Evolutionary conservation across 2,888 invertebrate species (phyloP), one percentile per base, ranked within the genome.

Genomic region (Tetrapedia diversipes): DNA sequence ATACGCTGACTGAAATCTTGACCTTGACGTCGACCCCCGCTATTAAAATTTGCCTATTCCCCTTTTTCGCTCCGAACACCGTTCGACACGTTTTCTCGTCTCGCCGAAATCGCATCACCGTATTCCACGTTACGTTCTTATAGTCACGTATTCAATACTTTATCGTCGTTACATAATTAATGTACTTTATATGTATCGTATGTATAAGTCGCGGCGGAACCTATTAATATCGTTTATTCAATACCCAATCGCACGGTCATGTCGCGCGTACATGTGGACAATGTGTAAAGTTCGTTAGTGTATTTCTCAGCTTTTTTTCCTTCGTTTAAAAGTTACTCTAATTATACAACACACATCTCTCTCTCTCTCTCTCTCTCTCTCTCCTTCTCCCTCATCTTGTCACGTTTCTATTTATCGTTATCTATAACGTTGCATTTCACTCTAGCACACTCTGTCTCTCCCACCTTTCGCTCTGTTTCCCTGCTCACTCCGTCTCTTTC

Each of bases 101-200:
- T 22, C 45, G 2, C 24, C 14, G 45, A 16, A 34, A 19, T 84
- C 79, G 41, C 39, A 3, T 57, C 11, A 27, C 69, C 80, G 77
- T 84, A n/a, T 66, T 77, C 85, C 86, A 86, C 77, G n/a, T 87
- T 83, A 85, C 84, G 84, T 84, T 82, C 82, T 39, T 87, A 86
- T 89, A 32, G 19, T 37, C 29, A 22, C 49, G 39, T 39, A 32
- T 22, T 37, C 29, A 4, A 39, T 86, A 86, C 86, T 87, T 89
- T 89, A 89, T 89, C 88, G 87, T 87, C 88, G 88, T 90, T 90
- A 90, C 87, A 89, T 88, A 90, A 87, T 88, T 89, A 90, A 86
- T 87, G 65, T 85, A 86, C 87, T 86, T n/a, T n/a, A n/a, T n/a
- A n/a, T n/a, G n/a, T n/a, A n/a, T n/a, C n/a, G n/a, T n/a, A n/a